These are phyloP conservation scores for Coleophora flavipennella DNA, from an alignment of 2,888 invertebrate species.

Conservation along the genomic window DNA sequence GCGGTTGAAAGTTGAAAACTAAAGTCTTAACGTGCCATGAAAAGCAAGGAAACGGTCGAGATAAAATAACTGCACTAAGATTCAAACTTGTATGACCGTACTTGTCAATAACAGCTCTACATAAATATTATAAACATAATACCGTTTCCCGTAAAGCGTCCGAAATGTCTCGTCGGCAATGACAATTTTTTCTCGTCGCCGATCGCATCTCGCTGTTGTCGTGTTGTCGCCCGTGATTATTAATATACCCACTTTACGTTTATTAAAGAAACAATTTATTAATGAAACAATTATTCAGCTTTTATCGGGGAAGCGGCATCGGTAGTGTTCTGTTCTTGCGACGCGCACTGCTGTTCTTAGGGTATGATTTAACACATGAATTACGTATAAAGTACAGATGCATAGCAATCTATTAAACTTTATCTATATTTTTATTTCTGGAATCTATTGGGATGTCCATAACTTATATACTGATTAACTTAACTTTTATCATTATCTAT, in stretches of 20 bases:
- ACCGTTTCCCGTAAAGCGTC: conserved; percentile 29
- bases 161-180: conserved; percentile 41
- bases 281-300: conserved; percentile 63
- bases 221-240: conserved; percentile 11
- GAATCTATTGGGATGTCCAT: too few relatives aligned
- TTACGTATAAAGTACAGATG: too few relatives aligned
- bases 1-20: too few relatives aligned
- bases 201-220: conserved; percentile 38
- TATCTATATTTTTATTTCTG: too few relatives aligned
- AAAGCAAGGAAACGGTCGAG: too few relatives aligned
- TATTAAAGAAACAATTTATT: conserved; percentile 60
- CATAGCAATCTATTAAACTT: too few relatives aligned
- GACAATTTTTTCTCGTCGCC: conserved; percentile 45
- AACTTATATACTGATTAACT: too few relatives aligned
- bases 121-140: conserved; percentile 9
- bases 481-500: too few relatives aligned
- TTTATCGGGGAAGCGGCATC: conserved; percentile 29
- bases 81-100: neutral
- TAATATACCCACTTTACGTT: conserved; percentile 36
- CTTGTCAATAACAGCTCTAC: conserved; percentile 19
- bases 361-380: too few relatives aligned
- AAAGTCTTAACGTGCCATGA: too few relatives aligned
- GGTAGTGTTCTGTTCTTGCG: too few relatives aligned
- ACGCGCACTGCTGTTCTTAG: too few relatives aligned
- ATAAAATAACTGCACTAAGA: neutral